Conservation (phyloP, 2,888 invertebrate genomes). For the Hecatera dysodea region DNA sequence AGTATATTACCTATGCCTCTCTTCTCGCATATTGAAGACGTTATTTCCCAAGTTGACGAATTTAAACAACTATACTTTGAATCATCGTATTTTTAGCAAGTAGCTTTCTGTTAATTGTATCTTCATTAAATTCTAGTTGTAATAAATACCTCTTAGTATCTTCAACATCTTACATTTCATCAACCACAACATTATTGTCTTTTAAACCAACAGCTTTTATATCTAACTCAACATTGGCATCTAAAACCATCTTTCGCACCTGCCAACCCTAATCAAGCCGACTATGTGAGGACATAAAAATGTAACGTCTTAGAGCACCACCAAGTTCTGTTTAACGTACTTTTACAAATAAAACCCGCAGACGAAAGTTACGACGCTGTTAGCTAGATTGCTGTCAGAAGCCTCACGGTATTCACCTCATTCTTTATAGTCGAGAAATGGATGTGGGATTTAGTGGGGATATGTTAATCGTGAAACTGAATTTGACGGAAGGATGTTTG, state of each 20-base stretch:
- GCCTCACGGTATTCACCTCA: constrained; percentile 30
- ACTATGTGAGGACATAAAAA: constrained; percentile 40
- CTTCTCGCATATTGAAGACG: too few species aligned
- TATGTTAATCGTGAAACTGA: constrained; percentile 20
- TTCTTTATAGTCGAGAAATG: constrained; percentile 22
- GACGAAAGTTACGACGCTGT: constrained; percentile 50
- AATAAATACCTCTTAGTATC: background rate
- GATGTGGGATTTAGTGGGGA: background rate
- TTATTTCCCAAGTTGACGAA: too few species aligned
- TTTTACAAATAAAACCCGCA: constrained; percentile 65
- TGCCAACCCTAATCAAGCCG: constrained; percentile 41
- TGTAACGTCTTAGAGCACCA: constrained; percentile 45
- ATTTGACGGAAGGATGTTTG: background rate
- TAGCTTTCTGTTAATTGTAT: too few species aligned
- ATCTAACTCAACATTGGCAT: background rate
- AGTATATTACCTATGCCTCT: too few species aligned
- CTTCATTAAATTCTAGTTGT: background rate
- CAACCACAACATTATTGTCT: background rate
- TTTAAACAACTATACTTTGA: background rate
- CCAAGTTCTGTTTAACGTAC: constrained; percentile 53
- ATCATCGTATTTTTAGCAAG: background rate
- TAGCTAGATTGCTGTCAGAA: constrained; percentile 37
- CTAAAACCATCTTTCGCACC: background rate
- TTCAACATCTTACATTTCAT: background rate
- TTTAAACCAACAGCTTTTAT: background rate